Conservation (phyloP, 1,140 invertebrate genomes). For the Bicyclus anynana region DNA sequence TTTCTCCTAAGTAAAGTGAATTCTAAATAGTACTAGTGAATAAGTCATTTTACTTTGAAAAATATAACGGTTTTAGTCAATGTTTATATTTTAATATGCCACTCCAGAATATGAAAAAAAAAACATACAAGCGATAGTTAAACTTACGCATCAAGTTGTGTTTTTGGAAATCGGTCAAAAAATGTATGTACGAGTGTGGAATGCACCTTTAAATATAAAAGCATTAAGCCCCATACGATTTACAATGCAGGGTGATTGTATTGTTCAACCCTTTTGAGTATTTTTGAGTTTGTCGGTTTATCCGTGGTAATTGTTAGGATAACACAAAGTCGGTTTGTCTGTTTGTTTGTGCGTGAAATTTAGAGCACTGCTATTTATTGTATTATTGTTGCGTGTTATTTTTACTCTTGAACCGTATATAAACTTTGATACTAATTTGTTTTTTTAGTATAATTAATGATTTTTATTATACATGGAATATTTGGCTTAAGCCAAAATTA, state of each 20-base stretch:
- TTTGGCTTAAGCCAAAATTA: too few species aligned
- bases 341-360: slow-evolving; percentile 28
- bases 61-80: too few species aligned
- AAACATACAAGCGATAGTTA: too few species aligned
- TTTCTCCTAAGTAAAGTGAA: too few species aligned
- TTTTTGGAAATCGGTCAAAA: not conserved
- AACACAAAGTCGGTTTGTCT: slow-evolving; percentile 28
- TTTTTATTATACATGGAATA: too few species aligned
- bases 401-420: not conserved
- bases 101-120: too few species aligned
- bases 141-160: not conserved
- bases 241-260: slow-evolving; percentile 34
- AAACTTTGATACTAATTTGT: not conserved
- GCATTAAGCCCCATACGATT: slow-evolving; percentile 30
- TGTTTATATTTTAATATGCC: too few species aligned
- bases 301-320: slow-evolving; percentile 40
- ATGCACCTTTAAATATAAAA: slow-evolving; percentile 31
- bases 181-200: not conserved
- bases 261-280: slow-evolving; percentile 36
- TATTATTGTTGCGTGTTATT: slow-evolving; percentile 4
- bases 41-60: too few species aligned
- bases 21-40: too few species aligned
- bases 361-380: slow-evolving; percentile 1
- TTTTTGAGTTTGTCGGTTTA: slow-evolving; percentile 30
- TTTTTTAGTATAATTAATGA: not conserved